phyloP scores from a whole-genome alignment of 2,888 invertebrate species.

The Apocheima hispidaria region DNA sequence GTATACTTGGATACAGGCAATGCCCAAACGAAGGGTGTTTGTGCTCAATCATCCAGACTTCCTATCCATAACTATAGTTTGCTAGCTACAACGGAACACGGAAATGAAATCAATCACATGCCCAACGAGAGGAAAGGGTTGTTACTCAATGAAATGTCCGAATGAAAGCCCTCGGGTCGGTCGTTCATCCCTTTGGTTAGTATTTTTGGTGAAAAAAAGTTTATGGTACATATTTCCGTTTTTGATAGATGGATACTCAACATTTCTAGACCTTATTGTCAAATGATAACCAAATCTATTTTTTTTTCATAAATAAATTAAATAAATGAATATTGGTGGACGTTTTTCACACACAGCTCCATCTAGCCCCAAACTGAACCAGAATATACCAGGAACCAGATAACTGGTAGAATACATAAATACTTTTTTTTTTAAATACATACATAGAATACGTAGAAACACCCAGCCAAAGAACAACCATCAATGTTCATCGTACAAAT shows the following conservation, averaged over 20 bases:
- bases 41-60: conserved; percentile 37
- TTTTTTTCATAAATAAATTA: background rate
- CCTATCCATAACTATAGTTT: conserved; percentile 38
- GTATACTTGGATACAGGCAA: conserved; percentile 4
- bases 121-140: conserved; percentile 37
- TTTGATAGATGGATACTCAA: conserved; percentile 1
- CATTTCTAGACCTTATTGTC: background rate
- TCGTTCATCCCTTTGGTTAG: conserved; percentile 12
- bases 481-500: too few species aligned
- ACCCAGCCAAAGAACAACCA: too few species aligned
- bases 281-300: background rate
- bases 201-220: conserved; percentile 10
- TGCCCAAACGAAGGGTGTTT: conserved; percentile 21
- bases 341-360: too few species aligned
- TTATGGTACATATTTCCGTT: conserved; percentile 11
- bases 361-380: too few species aligned
- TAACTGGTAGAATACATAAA: too few species aligned
- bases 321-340: too few species aligned
- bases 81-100: conserved; percentile 43
- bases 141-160: conserved; percentile 36
- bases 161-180: conserved; percentile 30
- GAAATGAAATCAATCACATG: conserved; percentile 58
- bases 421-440: too few species aligned
- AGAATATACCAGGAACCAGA: too few species aligned
- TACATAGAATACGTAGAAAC: too few species aligned